These are phyloP conservation scores for Platycercus adscitus DNA, from an alignment of 2,113 vertebrate genomes.

Conservation along the genomic window DNA sequence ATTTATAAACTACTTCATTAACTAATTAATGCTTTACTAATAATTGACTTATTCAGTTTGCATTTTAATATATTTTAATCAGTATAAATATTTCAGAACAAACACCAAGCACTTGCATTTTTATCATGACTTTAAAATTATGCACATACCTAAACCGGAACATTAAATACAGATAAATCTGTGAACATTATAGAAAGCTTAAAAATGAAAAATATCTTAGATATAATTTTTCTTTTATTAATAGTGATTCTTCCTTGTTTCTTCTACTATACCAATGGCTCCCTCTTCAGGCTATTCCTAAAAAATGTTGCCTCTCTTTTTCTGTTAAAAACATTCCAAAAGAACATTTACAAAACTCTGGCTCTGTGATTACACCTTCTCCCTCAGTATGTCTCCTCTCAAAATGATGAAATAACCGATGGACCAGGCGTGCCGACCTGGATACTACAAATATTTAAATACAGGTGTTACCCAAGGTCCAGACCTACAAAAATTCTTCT, in stretches of 20 bases:
- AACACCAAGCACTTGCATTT: background rate
- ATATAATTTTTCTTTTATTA: background rate
- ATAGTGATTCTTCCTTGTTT: background rate
- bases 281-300: slow-evolving; percentile 45
- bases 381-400: background rate
- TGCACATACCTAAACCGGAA: background rate
- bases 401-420: background rate
- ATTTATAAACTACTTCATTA: background rate
- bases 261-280: slow-evolving; percentile 23
- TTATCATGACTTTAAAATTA: background rate
- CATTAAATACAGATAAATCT: background rate
- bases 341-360: background rate
- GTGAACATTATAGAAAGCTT: background rate
- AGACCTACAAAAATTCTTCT: background rate
- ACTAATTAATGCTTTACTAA: background rate
- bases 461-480: background rate
- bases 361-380: fast-evolving
- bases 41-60: background rate
- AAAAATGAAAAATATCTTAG: background rate
- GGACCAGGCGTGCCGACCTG: background rate
- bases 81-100: background rate
- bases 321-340: background rate
- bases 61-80: background rate
- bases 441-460: background rate
- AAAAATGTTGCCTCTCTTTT: background rate